phyloP scores from a whole-genome alignment of 2,113 vertebrate species.

The Ceyx melanurus region DNA sequence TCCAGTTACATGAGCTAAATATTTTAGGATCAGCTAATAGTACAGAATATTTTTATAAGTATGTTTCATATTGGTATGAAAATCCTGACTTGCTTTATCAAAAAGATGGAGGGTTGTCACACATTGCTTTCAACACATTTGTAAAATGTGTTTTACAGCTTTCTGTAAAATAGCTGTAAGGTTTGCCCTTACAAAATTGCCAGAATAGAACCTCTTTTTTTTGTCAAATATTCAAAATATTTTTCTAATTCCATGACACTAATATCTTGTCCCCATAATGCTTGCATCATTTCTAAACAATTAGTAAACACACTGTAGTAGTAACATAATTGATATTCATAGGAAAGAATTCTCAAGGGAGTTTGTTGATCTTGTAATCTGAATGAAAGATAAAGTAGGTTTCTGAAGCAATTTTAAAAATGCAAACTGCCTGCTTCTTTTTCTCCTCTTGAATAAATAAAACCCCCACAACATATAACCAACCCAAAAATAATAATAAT shows the following conservation, averaged over 20 bases:
- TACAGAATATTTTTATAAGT: neutral
- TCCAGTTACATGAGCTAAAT: neutral
- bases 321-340: conserved; percentile 76
- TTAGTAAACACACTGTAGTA: conserved; percentile 55
- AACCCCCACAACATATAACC: neutral
- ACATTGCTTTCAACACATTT: neutral
- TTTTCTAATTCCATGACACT: conserved; percentile 46
- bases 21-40: neutral
- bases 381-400: conserved; percentile 70
- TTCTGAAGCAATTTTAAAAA: conserved; percentile 47
- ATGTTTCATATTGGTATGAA: neutral
- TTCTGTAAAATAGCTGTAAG: conserved; percentile 16
- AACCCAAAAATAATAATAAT: too few species aligned
- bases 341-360: conserved; percentile 73
- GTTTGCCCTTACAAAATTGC: neutral
- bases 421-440: neutral
- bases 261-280: conserved; percentile 9
- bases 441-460: neutral
- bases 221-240: conserved; percentile 56
- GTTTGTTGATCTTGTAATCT: conserved; percentile 61
- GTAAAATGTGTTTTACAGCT: neutral
- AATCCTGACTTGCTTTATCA: neutral
- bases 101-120: neutral
- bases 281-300: conserved; percentile 64
- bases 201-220: conserved; percentile 6